These are phyloP conservation scores for Drosophila azteca DNA, from an alignment of 1,140 invertebrate genomes.

Conservation along the genomic window DNA sequence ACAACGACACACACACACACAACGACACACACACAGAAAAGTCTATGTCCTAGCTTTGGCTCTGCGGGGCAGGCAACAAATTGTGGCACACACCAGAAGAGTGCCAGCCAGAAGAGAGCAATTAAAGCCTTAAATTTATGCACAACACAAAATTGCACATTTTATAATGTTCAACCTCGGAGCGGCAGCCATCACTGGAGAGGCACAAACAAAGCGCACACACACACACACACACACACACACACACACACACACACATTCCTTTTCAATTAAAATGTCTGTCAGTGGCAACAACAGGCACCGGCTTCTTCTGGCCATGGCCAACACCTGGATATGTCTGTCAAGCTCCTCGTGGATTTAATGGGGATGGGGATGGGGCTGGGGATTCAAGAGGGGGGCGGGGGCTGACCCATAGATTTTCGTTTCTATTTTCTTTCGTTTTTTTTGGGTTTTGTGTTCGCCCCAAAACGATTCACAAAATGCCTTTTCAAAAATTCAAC, in stretches of 20 bases:
- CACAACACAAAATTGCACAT: constrained; percentile 61
- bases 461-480: constrained; percentile 73
- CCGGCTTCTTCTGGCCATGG: constrained; percentile 3
- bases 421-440: constrained; percentile 16
- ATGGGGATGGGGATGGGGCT: neutral
- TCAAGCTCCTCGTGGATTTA: constrained; percentile 43
- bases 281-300: constrained; percentile 48
- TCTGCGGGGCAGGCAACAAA: constrained; percentile 20
- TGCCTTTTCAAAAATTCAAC: constrained; percentile 80
- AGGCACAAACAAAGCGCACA: constrained; percentile 21
- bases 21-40: constrained; percentile 1
- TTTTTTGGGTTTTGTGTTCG: neutral
- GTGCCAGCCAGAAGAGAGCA: constrained; percentile 15
- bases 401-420: constrained; percentile 23
- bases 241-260: constrained; percentile 45
- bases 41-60: constrained; percentile 8
- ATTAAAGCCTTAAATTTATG: constrained; percentile 74
- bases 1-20: constrained; percentile 12
- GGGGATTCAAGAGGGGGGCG: no score
- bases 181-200: no score
- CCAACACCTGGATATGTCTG: constrained; percentile 69
- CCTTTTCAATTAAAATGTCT: constrained; percentile 78
- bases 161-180: constrained; percentile 53
- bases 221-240: no score
- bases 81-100: neutral